A percentile compares a stretch with the other conserved stretches of the same genome.
Evolutionary conservation across 2,888 invertebrate genomes (phyloP).

Genomic region (Cheilosia scutellata): DNA sequence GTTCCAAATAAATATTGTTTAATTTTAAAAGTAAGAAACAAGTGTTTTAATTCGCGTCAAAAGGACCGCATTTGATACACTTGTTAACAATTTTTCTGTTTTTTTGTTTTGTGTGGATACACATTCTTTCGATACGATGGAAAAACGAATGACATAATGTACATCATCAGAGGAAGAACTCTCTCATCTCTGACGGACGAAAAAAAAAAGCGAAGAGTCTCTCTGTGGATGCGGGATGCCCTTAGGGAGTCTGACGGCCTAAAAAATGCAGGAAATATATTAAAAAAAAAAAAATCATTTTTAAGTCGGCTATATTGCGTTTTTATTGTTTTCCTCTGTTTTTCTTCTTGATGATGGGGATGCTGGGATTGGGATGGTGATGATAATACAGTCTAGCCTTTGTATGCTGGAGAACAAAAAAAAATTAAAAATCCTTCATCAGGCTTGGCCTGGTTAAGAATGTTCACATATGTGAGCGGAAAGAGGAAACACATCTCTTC

Average conservation of each 20-base stretch:
- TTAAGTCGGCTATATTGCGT: conserved; percentile 38
- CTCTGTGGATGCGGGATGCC: conserved; percentile 51
- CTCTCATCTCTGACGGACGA: conserved; percentile 46
- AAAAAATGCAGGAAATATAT: conserved; percentile 67
- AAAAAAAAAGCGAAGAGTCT: conserved; percentile 29
- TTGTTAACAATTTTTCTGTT: conserved; percentile 65
- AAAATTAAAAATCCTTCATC: conserved; percentile 35
- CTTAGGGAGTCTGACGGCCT: conserved; percentile 75
- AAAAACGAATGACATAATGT: conserved; percentile 75
- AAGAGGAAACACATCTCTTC: not conserved
- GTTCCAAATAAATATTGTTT: too few species aligned
- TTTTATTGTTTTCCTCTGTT: conserved; percentile 13
- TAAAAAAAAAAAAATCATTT: conserved; percentile 66
- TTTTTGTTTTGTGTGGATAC: conserved; percentile 10
- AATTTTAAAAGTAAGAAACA: too few species aligned
- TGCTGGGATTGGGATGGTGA: conserved; percentile 50
- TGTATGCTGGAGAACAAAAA: conserved; percentile 30
- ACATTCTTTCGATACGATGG: conserved; percentile 25
- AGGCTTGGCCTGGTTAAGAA: conserved; percentile 58
- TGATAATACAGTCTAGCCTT: conserved; percentile 69
- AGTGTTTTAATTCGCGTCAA: too few species aligned
- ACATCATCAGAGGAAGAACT: conserved; percentile 69
- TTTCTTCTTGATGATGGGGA: conserved; percentile 61
- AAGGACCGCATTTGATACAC: conserved; percentile 74
- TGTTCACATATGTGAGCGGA: conserved; percentile 36